Evolutionary conservation across 2,797 vertebrate genomes (phyloP).

Genomic region (Tragopan temminckii): DNA sequence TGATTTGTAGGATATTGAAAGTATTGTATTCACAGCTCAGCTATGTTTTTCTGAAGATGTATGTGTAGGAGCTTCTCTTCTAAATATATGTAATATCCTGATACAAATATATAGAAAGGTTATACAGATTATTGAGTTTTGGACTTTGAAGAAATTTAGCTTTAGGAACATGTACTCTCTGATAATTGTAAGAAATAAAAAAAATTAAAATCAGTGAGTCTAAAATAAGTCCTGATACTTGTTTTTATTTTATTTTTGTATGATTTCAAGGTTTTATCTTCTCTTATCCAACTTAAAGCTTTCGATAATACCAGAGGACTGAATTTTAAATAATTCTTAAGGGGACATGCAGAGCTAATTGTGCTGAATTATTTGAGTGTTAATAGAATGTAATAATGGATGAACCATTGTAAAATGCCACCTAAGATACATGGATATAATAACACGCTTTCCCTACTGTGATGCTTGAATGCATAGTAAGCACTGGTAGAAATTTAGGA

Average conservation of each 20-base stretch:
- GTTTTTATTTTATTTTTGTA: background rate
- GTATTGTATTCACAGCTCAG: background rate
- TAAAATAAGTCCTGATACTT: background rate
- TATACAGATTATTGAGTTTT: background rate
- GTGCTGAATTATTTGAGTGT: slow-evolving; percentile 10
- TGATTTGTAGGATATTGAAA: background rate
- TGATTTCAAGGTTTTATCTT: background rate
- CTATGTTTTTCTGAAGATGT: background rate
- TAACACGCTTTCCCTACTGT: background rate
- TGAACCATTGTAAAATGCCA: slow-evolving; percentile 7
- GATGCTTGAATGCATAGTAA: background rate
- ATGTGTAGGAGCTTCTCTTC: background rate
- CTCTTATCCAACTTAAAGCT: background rate
- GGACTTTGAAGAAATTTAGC: background rate
- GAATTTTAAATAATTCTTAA: slow-evolving; percentile 22
- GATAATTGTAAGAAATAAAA: slow-evolving; percentile 5
- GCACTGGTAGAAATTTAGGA: background rate
- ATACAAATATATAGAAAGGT: background rate
- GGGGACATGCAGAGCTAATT: background rate
- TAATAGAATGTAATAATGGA: slow-evolving; percentile 43
- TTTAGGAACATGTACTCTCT: background rate
- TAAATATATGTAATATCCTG: background rate
- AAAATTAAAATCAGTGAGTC: background rate
- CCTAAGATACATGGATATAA: slow-evolving; percentile 1
- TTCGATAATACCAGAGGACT: background rate